Conservation (phyloP, 2,888 invertebrate species). For the Conops quadrifasciatus region DNA sequence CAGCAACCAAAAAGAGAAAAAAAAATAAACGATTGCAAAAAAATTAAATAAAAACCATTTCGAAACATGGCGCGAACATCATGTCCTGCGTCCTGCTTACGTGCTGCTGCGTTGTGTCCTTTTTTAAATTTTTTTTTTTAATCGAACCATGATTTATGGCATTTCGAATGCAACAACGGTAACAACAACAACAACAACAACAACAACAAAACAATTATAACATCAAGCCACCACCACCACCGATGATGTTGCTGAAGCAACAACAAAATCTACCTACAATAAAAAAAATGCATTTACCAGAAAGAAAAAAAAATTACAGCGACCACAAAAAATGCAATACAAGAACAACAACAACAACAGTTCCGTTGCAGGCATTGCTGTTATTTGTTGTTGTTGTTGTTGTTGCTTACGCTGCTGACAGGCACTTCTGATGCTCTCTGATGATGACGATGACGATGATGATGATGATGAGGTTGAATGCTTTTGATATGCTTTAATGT, state of each 20-base stretch:
- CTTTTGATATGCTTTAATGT: slow-evolving; percentile 44
- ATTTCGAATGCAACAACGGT: slow-evolving; percentile 24
- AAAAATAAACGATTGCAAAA: slow-evolving; percentile 40
- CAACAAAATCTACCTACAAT: too few species aligned
- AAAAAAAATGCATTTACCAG: too few species aligned
- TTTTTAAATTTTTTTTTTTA: slow-evolving; percentile 42
- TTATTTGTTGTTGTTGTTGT: slow-evolving; percentile 14
- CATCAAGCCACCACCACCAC: not conserved
- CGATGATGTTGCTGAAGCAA: too few species aligned
- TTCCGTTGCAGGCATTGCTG: slow-evolving; percentile 18
- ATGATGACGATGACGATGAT: slow-evolving; percentile 43
- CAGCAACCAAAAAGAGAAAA: too few species aligned
- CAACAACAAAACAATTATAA: not conserved
- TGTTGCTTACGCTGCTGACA: not conserved
- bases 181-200: slow-evolving; percentile 26
- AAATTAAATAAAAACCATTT: slow-evolving; percentile 45
- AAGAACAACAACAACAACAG: slow-evolving; percentile 10
- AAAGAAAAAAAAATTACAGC: too few species aligned
- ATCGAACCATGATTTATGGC: slow-evolving; percentile 62
- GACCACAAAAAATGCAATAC: not conserved
- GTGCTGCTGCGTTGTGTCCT: slow-evolving; percentile 39
- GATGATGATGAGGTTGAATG: slow-evolving; percentile 55
- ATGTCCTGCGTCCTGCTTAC: slow-evolving; percentile 58
- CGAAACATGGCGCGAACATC: slow-evolving; percentile 62
- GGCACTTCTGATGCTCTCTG: slow-evolving; percentile 22